phyloP scores from a whole-genome alignment of 2,888 invertebrate genomes.

The Oscheius sp. region DNA sequence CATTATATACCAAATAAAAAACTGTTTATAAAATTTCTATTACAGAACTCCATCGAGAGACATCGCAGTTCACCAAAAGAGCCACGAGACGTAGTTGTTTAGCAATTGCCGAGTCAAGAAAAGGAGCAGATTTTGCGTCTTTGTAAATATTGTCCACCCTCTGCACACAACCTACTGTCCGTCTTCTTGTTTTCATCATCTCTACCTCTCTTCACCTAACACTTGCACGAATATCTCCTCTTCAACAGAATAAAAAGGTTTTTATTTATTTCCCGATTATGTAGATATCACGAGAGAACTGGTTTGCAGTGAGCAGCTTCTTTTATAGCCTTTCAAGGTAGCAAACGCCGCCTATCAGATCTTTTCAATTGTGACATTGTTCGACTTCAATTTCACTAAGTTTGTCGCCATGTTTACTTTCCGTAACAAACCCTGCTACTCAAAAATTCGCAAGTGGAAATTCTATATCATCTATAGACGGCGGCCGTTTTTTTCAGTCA shows the following conservation, averaged over 20 bases:
- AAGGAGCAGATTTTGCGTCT: constrained; percentile 27
- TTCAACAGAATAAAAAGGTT: neutral
- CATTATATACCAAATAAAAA: neutral
- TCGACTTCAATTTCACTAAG: too few relatives aligned
- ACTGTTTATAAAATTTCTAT: neutral
- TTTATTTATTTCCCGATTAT: neutral
- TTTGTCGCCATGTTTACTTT: too few relatives aligned
- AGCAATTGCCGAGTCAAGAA: constrained; percentile 22
- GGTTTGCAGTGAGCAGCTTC: too few relatives aligned
- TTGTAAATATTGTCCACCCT: constrained; percentile 26
- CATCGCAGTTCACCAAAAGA: constrained; percentile 7
- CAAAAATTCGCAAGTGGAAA: too few relatives aligned
- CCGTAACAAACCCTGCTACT: too few relatives aligned
- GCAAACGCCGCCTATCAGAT: too few relatives aligned
- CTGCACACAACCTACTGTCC: constrained; percentile 16
- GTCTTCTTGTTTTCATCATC: constrained; percentile 4
- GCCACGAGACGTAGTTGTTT: constrained; percentile 21
- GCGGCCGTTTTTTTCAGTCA: neutral
- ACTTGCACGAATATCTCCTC: constrained; percentile 13
- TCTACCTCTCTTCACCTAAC: neutral
- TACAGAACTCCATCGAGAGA: neutral
- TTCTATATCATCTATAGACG: neutral
- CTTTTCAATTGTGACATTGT: too few relatives aligned
- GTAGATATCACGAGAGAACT: too few relatives aligned
- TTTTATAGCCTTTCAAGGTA: too few relatives aligned